Evolutionary conservation across 2,888 invertebrate species (phyloP).

Genomic region (Drosophila anomalata): DNA sequence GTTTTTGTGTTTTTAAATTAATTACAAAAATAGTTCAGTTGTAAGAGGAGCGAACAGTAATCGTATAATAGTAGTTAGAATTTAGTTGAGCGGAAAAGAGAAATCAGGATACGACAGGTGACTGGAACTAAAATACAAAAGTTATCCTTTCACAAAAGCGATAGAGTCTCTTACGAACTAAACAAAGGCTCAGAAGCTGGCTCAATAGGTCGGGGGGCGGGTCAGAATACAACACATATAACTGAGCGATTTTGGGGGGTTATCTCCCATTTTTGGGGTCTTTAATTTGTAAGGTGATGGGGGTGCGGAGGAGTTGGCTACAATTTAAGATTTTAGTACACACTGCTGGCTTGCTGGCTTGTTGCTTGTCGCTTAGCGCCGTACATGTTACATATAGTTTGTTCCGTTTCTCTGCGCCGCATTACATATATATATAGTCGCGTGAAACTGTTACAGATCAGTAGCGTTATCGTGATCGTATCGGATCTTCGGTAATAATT

Average conservation of each 20-base stretch:
- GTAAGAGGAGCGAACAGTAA: slow-evolving; percentile 38
- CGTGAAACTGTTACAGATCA: slow-evolving; percentile 32
- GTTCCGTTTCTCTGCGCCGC: slow-evolving; percentile 43
- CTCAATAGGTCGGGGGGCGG: slow-evolving; percentile 14
- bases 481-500: slow-evolving; percentile 44
- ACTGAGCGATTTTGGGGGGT: slow-evolving; percentile 22
- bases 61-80: slow-evolving; percentile 55
- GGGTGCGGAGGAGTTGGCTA: slow-evolving; percentile 55
- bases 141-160: slow-evolving; percentile 10
- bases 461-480: background rate
- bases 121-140: slow-evolving; percentile 44
- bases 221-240: slow-evolving; percentile 25
- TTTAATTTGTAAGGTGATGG: background rate
- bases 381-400: slow-evolving; percentile 58
- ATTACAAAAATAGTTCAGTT: slow-evolving; percentile 61
- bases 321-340: slow-evolving; percentile 44
- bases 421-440: slow-evolving; percentile 31
- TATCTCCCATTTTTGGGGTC: background rate
- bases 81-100: slow-evolving; percentile 65
- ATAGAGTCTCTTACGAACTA: slow-evolving; percentile 61
- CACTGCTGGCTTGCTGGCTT: slow-evolving; percentile 23
- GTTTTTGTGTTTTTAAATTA: slow-evolving; percentile 48
- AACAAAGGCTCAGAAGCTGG: slow-evolving; percentile 51
- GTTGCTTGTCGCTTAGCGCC: slow-evolving; percentile 13
- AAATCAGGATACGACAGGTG: slow-evolving; percentile 42